A percentile compares a stretch with the other conserved stretches of the same genome.
Conservation (phyloP, 2,113 vertebrate species). For the Uria aalge region DNA sequence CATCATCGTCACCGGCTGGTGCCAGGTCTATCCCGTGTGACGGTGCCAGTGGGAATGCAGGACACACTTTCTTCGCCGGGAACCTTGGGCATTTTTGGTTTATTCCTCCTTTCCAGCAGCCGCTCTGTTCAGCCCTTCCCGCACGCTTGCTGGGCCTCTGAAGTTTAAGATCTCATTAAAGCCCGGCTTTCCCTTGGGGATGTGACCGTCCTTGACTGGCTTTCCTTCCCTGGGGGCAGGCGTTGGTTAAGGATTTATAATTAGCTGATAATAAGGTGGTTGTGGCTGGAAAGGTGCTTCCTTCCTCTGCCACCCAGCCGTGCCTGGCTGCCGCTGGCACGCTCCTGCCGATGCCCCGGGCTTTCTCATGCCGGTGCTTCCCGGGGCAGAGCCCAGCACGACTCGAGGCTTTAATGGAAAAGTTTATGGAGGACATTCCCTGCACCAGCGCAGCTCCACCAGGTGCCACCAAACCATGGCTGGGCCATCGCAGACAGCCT, state of each 20-base stretch:
- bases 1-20: background rate
- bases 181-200: background rate
- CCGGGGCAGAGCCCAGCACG: background rate
- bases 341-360: accelerated
- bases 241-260: background rate
- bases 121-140: accelerated
- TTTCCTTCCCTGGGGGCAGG: background rate
- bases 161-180: background rate
- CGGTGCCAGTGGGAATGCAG: background rate
- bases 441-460: background rate
- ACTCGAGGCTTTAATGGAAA: background rate
- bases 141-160: background rate
- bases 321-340: background rate
- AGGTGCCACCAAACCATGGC: background rate
- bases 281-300: background rate
- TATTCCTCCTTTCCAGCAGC: background rate
- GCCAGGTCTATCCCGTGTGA: accelerated
- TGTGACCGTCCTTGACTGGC: background rate
- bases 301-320: background rate
- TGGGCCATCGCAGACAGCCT: background rate
- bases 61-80: background rate
- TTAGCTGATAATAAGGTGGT: background rate
- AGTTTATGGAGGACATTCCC: background rate
- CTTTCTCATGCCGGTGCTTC: background rate
- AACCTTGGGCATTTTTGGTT: background rate